Percentiles rank a stretch among this genome's conserved stretches.
phyloP scores from a whole-genome alignment of 2,797 vertebrate species.

The Gambelia wislizenii region DNA sequence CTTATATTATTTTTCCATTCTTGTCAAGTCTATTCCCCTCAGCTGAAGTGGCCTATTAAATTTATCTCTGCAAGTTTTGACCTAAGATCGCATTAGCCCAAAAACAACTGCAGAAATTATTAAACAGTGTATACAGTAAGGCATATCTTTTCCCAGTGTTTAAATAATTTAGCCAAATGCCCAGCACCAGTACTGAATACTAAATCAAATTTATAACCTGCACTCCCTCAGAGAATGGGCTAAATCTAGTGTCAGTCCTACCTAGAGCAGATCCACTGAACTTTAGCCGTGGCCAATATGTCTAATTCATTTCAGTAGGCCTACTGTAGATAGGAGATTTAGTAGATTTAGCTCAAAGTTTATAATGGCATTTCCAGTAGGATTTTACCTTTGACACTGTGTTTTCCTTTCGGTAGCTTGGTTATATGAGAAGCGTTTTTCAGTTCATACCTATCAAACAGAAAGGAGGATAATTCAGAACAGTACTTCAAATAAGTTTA shows the following conservation, averaged over 20 bases:
- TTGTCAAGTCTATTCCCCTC: neutral
- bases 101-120: neutral
- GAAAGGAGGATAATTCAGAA: slow-evolving; percentile 32
- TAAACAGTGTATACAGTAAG: neutral
- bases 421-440: slow-evolving; percentile 96
- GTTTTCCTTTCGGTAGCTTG: slow-evolving; percentile 96
- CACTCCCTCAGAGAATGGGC: neutral
- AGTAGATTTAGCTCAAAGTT: neutral
- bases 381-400: slow-evolving; percentile 96
- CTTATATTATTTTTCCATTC: neutral
- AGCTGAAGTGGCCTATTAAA: neutral
- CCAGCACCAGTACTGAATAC: neutral
- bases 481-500: slow-evolving; percentile 9
- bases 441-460: slow-evolving; percentile 88
- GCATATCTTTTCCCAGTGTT: neutral
- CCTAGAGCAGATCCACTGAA: too few relatives aligned
- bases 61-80: neutral
- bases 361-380: neutral
- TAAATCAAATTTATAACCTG: neutral
- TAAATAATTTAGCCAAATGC: neutral
- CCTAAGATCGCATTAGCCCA: neutral
- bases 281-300: too few relatives aligned
- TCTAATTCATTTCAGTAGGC: too few relatives aligned
- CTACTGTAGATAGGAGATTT: too few relatives aligned
- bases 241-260: too few relatives aligned